Conservation (phyloP, 2,797 vertebrate genomes). For the Bovichtus variegatus region DNA sequence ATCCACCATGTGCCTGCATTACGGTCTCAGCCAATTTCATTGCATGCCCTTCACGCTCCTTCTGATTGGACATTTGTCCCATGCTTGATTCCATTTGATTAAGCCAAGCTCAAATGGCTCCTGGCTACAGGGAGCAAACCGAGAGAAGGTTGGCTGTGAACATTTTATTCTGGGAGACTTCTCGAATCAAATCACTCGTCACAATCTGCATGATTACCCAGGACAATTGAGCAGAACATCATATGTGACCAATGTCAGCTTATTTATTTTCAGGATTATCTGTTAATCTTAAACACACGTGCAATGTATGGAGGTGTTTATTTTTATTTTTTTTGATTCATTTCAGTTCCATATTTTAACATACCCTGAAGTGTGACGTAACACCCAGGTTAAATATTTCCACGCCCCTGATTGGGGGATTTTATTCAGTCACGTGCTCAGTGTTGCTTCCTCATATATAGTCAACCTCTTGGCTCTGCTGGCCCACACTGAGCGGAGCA, state of each 20-base stretch:
- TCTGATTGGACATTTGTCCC: conserved; percentile 70
- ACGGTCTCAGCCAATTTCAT: conserved; percentile 44
- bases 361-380: background rate
- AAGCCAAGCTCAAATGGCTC: conserved; percentile 56
- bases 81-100: conserved; percentile 71
- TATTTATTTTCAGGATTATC: conserved; percentile 6
- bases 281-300: background rate
- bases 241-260: conserved; percentile 11
- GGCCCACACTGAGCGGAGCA: conserved; percentile 46
- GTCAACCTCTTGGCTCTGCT: conserved; percentile 42
- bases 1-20: conserved; percentile 55
- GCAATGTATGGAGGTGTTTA: background rate
- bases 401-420: background rate
- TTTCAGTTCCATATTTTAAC: background rate
- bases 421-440: conserved; percentile 23
- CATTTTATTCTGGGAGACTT: conserved; percentile 41
- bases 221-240: conserved; percentile 45
- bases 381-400: conserved; percentile 12
- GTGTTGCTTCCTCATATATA: background rate
- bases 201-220: conserved; percentile 24
- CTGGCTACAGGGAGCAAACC: conserved; percentile 39
- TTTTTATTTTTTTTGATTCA: too few species aligned
- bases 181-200: conserved; percentile 33
- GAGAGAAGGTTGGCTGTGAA: conserved; percentile 18
- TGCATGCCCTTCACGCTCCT: conserved; percentile 61